Base-by-base conservation (phyloP, 2,113 vertebrate species). In the Choloepus hoffmanni region DNA sequence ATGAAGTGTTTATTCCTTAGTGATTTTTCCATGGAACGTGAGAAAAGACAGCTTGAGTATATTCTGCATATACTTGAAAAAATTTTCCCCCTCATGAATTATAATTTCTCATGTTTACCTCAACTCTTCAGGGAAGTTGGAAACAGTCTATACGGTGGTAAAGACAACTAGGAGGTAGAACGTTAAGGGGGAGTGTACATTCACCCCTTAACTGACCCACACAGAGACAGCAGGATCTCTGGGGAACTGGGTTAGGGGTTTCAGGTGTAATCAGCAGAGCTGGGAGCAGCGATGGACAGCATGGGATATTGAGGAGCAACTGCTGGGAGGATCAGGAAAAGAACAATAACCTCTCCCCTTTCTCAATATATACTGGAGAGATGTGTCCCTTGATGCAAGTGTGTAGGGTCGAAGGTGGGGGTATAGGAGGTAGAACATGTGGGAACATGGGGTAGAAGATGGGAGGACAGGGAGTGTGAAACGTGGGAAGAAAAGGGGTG, bases 341-440 rank as follows among this genome's bases (percentile, higher is more conserved):
- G 0, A 19, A 45, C 9, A 63, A 65, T 3, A 65, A 30, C 50
- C 30, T 13, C 43, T 67, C 58, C 19, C 43, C 19, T 63, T 79
- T 76, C 72, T 88, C 77, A 76, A 53, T 43, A 50, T 5, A 81
- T 62, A 53, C 73, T 90, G 19, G 23, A 94, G 60, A 70, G 72
- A 77, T 33, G 21, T 60, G 36, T 21, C 33, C 55, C 21, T 21
- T 60, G 45, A 84, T 79, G 50, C 24, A 24, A 1, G 11, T 50
- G 60, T 70, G 1, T 16, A 67, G 24, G 14, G 70, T 73, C 4
- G 11, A 24, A 74, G 24, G 24, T 74, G 43, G 43, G 45, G 24
- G 43, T 50, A 50, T 50, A 50, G 48, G 48, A 11, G 48, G 11
- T 50, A 6, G 36, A 21, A 33, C 23, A 21, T 10, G 19, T 72